Evolutionary conservation across 1,140 invertebrate species (phyloP).

Genomic region (Chlorops oryzae): DNA sequence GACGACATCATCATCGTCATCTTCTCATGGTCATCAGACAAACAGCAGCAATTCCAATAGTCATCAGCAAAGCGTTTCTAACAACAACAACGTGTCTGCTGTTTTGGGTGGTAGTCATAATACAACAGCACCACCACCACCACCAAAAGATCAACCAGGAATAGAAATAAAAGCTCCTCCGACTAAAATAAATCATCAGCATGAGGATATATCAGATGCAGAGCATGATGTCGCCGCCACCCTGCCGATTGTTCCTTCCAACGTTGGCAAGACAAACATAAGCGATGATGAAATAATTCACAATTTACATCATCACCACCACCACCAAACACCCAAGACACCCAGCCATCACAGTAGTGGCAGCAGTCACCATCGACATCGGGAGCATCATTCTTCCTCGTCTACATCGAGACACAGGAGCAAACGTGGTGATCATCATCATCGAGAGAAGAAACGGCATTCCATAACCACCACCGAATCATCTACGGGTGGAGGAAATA

Average conservation of each 20-base stretch:
- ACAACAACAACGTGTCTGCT: constrained; percentile 17
- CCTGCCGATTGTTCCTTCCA: no score
- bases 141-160: background rate
- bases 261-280: no score
- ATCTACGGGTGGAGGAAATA: no score
- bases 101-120: no score
- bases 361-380: constrained; percentile 4
- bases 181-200: constrained; percentile 2
- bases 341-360: no score
- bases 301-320: no score
- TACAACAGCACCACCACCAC: background rate
- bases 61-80: constrained; percentile 7
- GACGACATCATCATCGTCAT: constrained; percentile 5
- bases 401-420: constrained; percentile 33
- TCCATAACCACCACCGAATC: constrained; percentile 35
- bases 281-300: background rate
- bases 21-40: no score
- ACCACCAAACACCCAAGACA: background rate
- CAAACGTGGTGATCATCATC: constrained; percentile 39
- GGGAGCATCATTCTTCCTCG: constrained; percentile 22
- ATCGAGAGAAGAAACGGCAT: constrained; percentile 41
- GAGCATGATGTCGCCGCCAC: background rate
- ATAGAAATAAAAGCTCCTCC: background rate
- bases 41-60: background rate
- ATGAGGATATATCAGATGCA: constrained; percentile 8